Evolutionary conservation across 2,888 invertebrate genomes (phyloP).

Genomic region (Pachycephus smyrnensis): DNA sequence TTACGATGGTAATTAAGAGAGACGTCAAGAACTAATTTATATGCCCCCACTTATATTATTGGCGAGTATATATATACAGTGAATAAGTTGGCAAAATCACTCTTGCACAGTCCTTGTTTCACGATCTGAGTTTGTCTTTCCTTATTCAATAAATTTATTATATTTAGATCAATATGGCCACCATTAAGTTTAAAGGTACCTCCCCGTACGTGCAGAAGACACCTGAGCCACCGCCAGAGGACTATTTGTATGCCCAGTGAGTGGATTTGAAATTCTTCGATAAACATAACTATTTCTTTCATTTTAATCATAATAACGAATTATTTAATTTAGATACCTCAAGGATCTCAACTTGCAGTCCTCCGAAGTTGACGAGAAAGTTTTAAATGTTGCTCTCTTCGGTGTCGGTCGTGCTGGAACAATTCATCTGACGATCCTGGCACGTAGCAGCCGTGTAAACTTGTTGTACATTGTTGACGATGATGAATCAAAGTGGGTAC

Average conservation of each 20-base stretch:
- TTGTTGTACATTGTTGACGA: constrained; percentile 73
- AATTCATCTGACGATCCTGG: constrained; percentile 71
- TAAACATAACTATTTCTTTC: constrained; percentile 17
- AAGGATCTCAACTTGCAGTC: constrained; percentile 53
- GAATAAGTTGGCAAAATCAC: neutral
- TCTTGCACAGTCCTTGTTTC: neutral
- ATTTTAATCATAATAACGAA: neutral
- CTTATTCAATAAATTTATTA: neutral
- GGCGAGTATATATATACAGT: neutral
- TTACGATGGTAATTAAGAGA: neutral
- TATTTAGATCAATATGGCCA: constrained; percentile 66
- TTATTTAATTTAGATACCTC: constrained; percentile 46
- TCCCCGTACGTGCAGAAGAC: constrained; percentile 67
- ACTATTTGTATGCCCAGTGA: constrained; percentile 69
- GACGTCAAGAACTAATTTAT: too few species aligned
- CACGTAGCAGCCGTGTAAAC: constrained; percentile 67
- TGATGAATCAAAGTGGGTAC: constrained; percentile 64
- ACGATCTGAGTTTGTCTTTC: neutral
- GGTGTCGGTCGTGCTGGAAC: constrained; percentile 74
- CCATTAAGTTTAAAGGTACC: constrained; percentile 68
- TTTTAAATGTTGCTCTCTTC: constrained; percentile 70
- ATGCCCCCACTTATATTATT: neutral
- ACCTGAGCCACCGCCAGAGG: constrained; percentile 64
- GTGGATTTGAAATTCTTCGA: constrained; percentile 32
- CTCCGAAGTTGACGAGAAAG: constrained; percentile 40